Conservation (phyloP, 2,888 invertebrate species). For the Thecophora atra region DNA sequence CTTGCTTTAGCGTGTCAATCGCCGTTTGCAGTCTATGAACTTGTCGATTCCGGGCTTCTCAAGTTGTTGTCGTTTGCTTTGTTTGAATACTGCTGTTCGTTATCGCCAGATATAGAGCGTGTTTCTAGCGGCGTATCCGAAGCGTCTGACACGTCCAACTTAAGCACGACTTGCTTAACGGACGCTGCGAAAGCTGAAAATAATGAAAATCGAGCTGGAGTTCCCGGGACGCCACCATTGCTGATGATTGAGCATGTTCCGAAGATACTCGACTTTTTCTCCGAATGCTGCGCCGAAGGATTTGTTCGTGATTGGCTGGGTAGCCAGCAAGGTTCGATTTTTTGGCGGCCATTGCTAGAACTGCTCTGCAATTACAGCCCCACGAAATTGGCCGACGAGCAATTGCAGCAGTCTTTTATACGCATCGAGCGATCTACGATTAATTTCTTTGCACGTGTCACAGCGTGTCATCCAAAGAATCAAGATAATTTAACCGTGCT, state of each 20-base stretch:
- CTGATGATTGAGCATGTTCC: conserved; percentile 71
- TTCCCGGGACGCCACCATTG: conserved; percentile 66
- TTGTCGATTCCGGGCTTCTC: conserved; percentile 81
- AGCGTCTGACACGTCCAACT: not conserved
- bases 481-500: conserved; percentile 85
- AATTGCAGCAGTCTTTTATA: conserved; percentile 67
- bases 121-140: conserved; percentile 33
- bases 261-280: conserved; percentile 81
- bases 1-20: conserved; percentile 85
- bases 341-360: conserved; percentile 85
- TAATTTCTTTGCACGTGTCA: conserved; percentile 82
- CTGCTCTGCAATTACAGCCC: conserved; percentile 75
- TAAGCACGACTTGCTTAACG: conserved; percentile 57
- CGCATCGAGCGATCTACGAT: conserved; percentile 81
- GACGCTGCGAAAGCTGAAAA: conserved; percentile 67
- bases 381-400: conserved; percentile 55
- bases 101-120: conserved; percentile 52
- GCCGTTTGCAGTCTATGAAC: conserved; percentile 76
- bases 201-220: conserved; percentile 45
- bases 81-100: conserved; percentile 65
- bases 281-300: conserved; percentile 81
- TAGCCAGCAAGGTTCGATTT: conserved; percentile 78
- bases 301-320: conserved; percentile 90
- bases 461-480: conserved; percentile 84
- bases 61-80: conserved; percentile 73